Conservation (phyloP, 2,888 invertebrate genomes). For the Amphipyra tragopoginis region DNA sequence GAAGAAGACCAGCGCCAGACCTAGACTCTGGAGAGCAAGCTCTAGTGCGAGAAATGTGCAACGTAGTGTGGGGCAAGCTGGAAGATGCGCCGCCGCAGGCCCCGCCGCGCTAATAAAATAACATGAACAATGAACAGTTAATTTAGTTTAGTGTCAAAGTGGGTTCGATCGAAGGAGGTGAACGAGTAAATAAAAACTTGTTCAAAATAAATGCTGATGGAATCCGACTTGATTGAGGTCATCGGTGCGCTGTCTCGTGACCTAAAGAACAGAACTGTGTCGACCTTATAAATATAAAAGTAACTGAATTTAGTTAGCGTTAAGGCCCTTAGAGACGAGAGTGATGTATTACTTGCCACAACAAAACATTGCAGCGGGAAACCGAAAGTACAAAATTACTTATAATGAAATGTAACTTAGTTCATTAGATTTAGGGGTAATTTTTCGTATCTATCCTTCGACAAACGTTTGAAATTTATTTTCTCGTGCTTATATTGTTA, state of each 20-base stretch:
- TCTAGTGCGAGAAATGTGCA: slow-evolving; percentile 98
- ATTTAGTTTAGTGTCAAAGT: slow-evolving; percentile 56
- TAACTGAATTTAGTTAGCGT: slow-evolving; percentile 65
- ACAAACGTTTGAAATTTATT: slow-evolving; percentile 25
- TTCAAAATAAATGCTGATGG: slow-evolving; percentile 70
- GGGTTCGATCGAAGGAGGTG: slow-evolving; percentile 65
- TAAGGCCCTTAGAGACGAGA: slow-evolving; percentile 58
- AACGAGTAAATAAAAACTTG: slow-evolving; percentile 72
- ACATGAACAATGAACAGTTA: slow-evolving; percentile 50
- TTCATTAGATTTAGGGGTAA: slow-evolving; percentile 37
- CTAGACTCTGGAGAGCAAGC: slow-evolving; percentile 97
- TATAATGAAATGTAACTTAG: slow-evolving; percentile 50
- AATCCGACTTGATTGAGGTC: slow-evolving; percentile 85
- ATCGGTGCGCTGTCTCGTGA: slow-evolving; percentile 76
- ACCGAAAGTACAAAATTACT: slow-evolving; percentile 81
- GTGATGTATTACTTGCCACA: slow-evolving; percentile 64
- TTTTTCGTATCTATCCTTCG: slow-evolving; percentile 19
- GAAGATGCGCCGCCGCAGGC: slow-evolving; percentile 94
- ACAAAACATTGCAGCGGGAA: slow-evolving; percentile 49
- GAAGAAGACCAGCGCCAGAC: slow-evolving; percentile 90
- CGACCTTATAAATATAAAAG: slow-evolving; percentile 79
- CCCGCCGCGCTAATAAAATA: slow-evolving; percentile 77
- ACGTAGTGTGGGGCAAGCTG: slow-evolving; percentile 97
- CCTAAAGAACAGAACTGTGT: slow-evolving; percentile 79
- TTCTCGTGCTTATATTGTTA: slow-evolving; percentile 43